Percentiles rank a stretch among this genome's conserved stretches.
Conservation (phyloP, 2,888 invertebrate species). For the Drosophila formosana region DNA sequence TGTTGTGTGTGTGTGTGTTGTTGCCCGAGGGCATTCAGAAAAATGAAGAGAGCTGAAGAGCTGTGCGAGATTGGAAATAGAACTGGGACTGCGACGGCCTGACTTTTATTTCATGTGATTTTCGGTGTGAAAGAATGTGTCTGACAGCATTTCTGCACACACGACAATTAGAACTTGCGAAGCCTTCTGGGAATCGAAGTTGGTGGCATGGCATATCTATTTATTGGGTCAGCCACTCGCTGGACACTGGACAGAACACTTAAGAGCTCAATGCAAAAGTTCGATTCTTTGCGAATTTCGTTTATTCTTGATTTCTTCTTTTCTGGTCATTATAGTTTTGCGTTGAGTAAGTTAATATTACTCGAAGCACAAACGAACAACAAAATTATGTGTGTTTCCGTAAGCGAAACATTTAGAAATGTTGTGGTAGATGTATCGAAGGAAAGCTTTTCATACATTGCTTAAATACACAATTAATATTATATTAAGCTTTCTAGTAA, state of each 20-base stretch:
- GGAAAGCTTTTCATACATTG: too few relatives aligned
- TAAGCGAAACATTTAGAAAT: too few relatives aligned
- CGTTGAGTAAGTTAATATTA: not conserved
- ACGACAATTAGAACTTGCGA: not conserved
- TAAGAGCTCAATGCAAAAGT: not conserved
- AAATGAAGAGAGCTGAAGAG: not conserved
- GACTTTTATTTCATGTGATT: slow-evolving; percentile 5
- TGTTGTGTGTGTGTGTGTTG: slow-evolving; percentile 18
- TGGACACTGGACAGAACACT: not conserved
- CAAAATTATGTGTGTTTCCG: too few relatives aligned
- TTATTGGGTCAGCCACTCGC: not conserved
- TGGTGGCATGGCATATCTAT: not conserved
- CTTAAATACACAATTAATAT: too few relatives aligned
- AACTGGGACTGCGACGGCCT: not conserved
- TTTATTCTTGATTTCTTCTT: not conserved
- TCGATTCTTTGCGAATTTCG: not conserved
- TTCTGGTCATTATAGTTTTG: not conserved
- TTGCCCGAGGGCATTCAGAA: not conserved
- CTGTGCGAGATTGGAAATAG: not conserved
- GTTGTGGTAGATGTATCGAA: too few relatives aligned
- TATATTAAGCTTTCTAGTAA: too few relatives aligned
- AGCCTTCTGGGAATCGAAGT: not conserved
- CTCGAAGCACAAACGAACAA: not conserved
- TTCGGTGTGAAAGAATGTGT: not conserved
- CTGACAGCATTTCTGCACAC: not conserved